These are phyloP conservation scores for Drosophila yakuba DNA, from an alignment of 1,140 invertebrate species.

Conservation along the genomic window DNA sequence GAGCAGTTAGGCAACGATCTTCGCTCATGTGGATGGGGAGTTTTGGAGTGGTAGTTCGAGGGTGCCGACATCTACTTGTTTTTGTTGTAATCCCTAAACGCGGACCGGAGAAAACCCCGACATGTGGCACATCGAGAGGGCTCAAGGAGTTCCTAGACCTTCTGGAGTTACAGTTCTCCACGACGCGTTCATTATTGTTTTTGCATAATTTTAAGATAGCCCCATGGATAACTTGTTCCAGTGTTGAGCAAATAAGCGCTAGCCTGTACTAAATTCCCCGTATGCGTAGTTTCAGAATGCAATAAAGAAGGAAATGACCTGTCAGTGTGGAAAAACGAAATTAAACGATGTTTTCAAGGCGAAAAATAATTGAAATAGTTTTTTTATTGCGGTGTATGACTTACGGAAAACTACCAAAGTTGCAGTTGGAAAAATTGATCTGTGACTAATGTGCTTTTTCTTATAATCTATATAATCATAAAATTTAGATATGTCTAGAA, in stretches of 20 bases:
- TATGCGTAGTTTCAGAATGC: conserved; percentile 38
- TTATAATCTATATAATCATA: too few relatives aligned
- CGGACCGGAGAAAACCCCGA: conserved; percentile 14
- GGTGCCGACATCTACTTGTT: conserved; percentile 25
- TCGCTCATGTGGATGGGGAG: not conserved
- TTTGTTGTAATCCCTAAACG: conserved; percentile 40
- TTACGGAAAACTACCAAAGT: not conserved
- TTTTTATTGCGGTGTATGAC: not conserved
- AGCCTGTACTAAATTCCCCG: conserved; percentile 52
- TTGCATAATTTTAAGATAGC: conserved; percentile 53
- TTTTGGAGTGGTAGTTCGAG: conserved; percentile 10
- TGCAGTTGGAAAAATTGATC: too few relatives aligned
- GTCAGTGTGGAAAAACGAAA: conserved; percentile 38
- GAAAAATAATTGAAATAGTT: conserved; percentile 9
- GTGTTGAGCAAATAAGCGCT: conserved; percentile 17
- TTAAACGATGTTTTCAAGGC: conserved; percentile 7
- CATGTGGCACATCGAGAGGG: not conserved
- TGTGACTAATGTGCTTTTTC: too few relatives aligned
- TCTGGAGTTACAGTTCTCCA: conserved; percentile 8
- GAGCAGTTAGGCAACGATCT: conserved; percentile 29
- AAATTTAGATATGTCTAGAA: too few relatives aligned
- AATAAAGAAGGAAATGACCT: conserved; percentile 21
- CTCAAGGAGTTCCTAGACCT: conserved; percentile 9
- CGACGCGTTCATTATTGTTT: conserved; percentile 32
- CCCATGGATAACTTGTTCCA: conserved; percentile 30